Evolutionary conservation across 37 sponge, comb jelly and placozoan species (phyloP).

Genomic region (Aplysina aerophoba): DNA sequence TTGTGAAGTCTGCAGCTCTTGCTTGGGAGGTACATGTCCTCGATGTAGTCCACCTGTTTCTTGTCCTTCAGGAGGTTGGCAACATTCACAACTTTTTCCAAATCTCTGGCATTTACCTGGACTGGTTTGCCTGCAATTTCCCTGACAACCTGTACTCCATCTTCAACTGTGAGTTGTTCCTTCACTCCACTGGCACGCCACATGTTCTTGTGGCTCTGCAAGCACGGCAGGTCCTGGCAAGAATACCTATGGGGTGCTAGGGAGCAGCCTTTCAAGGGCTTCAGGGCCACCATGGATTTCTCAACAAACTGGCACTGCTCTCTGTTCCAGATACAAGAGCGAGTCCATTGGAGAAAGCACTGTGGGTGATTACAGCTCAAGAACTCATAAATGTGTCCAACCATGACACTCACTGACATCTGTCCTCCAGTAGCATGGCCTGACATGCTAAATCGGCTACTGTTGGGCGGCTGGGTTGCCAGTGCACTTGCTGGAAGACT

Average conservation of each 20-base stretch:
- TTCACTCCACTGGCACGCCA: slow-evolving; percentile 9
- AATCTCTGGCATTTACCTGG: neutral
- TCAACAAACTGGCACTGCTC: neutral
- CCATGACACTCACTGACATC: neutral
- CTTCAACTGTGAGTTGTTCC: neutral
- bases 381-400: neutral
- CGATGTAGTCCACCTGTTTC: neutral
- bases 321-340: neutral
- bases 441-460: no score
- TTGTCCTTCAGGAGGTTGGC: neutral
- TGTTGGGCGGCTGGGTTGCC: neutral
- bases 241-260: slow-evolving; percentile 15
- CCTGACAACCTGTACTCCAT: slow-evolving; percentile 4
- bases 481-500: neutral
- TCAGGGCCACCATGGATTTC: neutral
- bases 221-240: neutral
- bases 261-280: neutral
- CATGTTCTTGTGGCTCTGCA: neutral
- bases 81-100: slow-evolving; percentile 34
- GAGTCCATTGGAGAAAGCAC: neutral
- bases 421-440: no score
- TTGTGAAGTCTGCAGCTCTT: neutral
- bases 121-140: neutral
- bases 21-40: neutral
- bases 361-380: neutral